Evolutionary conservation across 2,888 invertebrate species (phyloP), one percentile per base, ranked within the genome.

Genomic region (Heteromurus nitidus): DNA sequence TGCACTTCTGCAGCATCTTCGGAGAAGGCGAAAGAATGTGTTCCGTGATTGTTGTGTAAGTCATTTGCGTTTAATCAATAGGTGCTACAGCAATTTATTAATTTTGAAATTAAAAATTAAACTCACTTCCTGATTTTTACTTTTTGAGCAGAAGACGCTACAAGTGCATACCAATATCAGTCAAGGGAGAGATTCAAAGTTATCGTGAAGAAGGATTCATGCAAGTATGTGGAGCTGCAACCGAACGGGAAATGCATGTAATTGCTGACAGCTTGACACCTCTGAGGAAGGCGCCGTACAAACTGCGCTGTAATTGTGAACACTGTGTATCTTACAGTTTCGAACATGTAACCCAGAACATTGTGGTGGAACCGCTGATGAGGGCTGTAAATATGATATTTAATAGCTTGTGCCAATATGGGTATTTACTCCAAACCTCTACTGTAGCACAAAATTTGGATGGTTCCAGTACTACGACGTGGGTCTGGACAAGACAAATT

Each of bases 321-420:
- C 69, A 77, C 11, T 84, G 84, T 42, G 60, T 82, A 18, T 82
- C 84, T 0, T 84, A 80, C 76, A 75, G 69, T 44, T 73, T 79
- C 31, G 79, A 80, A 55, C 70, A 47, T 13, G 22, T 53, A 3
- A 28, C 68, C 1, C 36, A 68, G 5, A 36, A 70, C 53, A 62
- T 81, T 7, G 5, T 77, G 3, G 70, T 70, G 2, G 84, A 84
- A 42, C 82, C 80, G n/a, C 76, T 84, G n/a, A 81, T 84, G 69
- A 67, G 73, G 11, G 82, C 77, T 22, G 30, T 74, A 18, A 77
- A 80, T 24, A 68, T 80, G 2, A 77, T 84, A 11, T 84, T 84
- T 26, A 84, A 80, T 64, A 69, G 76, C 20, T 64, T 84, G 11
- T 31, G 74, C 18, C 69, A 62, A 74, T 80, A 65, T 18, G 47